These are phyloP conservation scores for Hippopotamus amphibius DNA, from an alignment of 2,113 vertebrate genomes.

Conservation along the genomic window DNA sequence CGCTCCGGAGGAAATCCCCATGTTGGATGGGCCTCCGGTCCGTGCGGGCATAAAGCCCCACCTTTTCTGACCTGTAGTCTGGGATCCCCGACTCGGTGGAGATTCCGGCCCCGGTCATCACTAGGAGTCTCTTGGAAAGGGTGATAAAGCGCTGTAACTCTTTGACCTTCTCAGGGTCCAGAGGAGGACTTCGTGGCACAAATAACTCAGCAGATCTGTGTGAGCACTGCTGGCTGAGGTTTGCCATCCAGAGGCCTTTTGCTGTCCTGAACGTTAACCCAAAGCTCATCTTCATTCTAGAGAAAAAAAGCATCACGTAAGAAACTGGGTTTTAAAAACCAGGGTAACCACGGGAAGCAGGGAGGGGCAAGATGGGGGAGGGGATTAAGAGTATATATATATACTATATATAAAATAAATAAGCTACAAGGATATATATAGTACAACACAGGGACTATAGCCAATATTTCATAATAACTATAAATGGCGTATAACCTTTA, in stretches of 20 bases:
- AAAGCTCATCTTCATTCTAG: constrained; percentile 67
- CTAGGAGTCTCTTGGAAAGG: constrained; percentile 90
- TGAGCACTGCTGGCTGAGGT: constrained; percentile 48
- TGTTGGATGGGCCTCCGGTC: constrained; percentile 93
- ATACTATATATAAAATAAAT: neutral
- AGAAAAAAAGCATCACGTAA: constrained; percentile 40
- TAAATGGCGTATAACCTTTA: neutral
- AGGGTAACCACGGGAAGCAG: neutral
- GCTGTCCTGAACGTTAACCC: constrained; percentile 29
- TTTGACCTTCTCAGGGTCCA: constrained; percentile 86
- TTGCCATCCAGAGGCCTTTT: neutral
- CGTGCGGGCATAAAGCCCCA: constrained; percentile 95
- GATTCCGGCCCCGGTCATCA: constrained; percentile 95
- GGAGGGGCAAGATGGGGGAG: neutral
- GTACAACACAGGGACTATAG: neutral
- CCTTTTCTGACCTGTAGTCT: constrained; percentile 95
- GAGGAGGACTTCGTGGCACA: constrained; percentile 91
- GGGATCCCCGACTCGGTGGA: constrained; percentile 98
- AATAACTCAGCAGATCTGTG: constrained; percentile 79
- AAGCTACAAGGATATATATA: neutral
- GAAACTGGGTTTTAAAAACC: neutral
- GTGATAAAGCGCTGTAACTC: constrained; percentile 92
- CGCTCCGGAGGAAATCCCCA: constrained; percentile 90
- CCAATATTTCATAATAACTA: neutral
- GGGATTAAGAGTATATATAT: neutral